Evolutionary conservation across 2,888 invertebrate species (phyloP).

Genomic region (Brenthis daphne): DNA sequence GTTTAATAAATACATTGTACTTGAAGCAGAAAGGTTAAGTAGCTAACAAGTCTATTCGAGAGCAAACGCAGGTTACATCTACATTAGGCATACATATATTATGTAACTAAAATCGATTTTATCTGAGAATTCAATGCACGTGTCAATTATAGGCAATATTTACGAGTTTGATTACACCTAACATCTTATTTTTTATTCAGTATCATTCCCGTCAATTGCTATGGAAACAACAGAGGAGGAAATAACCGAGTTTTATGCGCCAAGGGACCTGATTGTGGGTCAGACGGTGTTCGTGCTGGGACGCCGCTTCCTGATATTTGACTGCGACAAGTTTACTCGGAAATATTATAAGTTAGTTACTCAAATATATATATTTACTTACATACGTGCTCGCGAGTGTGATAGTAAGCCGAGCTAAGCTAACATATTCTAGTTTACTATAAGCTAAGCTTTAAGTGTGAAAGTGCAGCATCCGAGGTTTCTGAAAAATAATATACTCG

Average conservation of each 20-base stretch:
- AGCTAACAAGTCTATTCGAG: background rate
- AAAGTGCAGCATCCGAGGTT: background rate
- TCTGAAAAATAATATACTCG: background rate
- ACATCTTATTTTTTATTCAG: slow-evolving; percentile 50
- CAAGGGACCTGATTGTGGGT: slow-evolving; percentile 89
- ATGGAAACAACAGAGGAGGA: slow-evolving; percentile 88
- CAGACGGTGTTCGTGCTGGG: slow-evolving; percentile 86
- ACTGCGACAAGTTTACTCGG: slow-evolving; percentile 91
- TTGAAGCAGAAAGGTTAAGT: too few species aligned
- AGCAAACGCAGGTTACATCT: background rate
- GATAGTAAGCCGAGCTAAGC: background rate
- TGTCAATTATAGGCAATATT: slow-evolving; percentile 14
- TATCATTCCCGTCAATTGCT: slow-evolving; percentile 84
- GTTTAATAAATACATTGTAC: too few species aligned
- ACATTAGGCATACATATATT: slow-evolving; percentile 7
- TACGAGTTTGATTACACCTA: slow-evolving; percentile 29
- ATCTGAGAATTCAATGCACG: background rate
- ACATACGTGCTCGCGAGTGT: background rate
- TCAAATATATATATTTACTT: background rate
- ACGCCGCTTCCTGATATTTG: slow-evolving; percentile 87
- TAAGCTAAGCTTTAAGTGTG: background rate
- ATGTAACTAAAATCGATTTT: slow-evolving; percentile 13
- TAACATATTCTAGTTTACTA: background rate
- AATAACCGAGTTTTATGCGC: slow-evolving; percentile 89
- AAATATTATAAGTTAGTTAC: slow-evolving; percentile 83